Evolutionary conservation across 2,113 vertebrate genomes (phyloP).

Genomic region (Zapornia atra): DNA sequence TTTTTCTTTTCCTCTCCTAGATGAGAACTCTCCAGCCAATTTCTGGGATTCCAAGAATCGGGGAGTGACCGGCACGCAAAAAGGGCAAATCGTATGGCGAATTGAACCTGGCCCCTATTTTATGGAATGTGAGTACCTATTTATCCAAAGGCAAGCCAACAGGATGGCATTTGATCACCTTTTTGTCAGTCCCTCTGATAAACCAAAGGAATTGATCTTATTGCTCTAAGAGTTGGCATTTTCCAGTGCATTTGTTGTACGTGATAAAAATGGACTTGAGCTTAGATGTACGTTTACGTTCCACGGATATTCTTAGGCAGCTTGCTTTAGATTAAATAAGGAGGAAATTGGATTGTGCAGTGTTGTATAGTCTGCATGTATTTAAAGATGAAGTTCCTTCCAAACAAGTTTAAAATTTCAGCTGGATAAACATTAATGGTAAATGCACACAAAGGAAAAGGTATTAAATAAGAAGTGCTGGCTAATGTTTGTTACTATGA

Average conservation of each 20-base stretch:
- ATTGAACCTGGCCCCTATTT: constrained; percentile 97
- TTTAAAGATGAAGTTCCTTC: not conserved
- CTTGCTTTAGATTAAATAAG: not conserved
- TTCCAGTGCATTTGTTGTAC: not conserved
- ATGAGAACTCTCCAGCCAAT: constrained; percentile 96
- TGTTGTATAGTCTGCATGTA: fast-evolving
- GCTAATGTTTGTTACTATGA: not conserved
- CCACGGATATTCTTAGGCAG: not conserved
- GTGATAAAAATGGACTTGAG: not conserved
- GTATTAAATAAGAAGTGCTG: not conserved
- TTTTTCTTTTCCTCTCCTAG: constrained; percentile 71
- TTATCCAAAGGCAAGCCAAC: not conserved
- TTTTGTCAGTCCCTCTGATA: not conserved
- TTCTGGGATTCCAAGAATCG: constrained; percentile 99
- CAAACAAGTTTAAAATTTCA: not conserved
- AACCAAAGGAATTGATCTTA: not conserved
- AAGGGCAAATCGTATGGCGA: constrained; percentile 96
- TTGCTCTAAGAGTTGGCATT: not conserved
- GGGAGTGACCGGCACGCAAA: constrained; percentile 95
- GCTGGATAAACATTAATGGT: not conserved
- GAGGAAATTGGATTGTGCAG: not conserved
- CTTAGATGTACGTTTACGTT: not conserved
- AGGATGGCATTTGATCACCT: not conserved
- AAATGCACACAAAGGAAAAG: not conserved
- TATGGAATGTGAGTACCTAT: constrained; percentile 90